These are phyloP conservation scores for Drosophila sp. DNA, from an alignment of 1,140 invertebrate species.

Conservation along the genomic window DNA sequence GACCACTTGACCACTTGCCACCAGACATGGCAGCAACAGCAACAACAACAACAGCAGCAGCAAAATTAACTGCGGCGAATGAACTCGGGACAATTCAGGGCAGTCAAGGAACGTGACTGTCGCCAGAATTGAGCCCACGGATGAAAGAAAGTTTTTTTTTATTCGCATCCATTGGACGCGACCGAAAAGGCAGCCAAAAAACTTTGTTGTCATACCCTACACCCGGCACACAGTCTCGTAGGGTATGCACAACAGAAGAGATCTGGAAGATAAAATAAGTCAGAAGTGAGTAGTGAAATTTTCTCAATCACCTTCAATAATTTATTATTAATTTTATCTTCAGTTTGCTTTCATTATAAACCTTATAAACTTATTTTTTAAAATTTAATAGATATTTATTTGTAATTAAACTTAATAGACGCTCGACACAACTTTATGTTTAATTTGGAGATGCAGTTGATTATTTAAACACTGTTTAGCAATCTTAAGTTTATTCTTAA, in stretches of 20 bases:
- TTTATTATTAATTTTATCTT: too few species aligned
- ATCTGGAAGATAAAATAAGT: too few species aligned
- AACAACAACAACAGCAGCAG: conserved; percentile 9
- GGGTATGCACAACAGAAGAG: conserved; percentile 1
- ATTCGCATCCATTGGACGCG: not conserved
- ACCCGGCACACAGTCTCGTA: not conserved
- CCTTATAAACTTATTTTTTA: not conserved
- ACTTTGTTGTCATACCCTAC: conserved; percentile 40
- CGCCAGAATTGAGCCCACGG: conserved; percentile 70
- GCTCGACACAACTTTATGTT: too few species aligned
- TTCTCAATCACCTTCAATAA: too few species aligned
- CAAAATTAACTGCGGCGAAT: conserved; percentile 42
- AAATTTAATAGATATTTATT: too few species aligned
- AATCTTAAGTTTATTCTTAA: too few species aligned
- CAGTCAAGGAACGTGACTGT: conserved; percentile 74
- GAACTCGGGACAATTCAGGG: conserved; percentile 68
- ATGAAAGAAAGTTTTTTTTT: conserved; percentile 65
- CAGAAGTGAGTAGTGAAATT: too few species aligned
- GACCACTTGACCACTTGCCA: conserved; percentile 49
- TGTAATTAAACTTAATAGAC: too few species aligned
- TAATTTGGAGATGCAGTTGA: too few species aligned
- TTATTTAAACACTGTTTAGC: too few species aligned
- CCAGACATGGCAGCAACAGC: conserved; percentile 27
- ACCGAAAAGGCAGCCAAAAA: conserved; percentile 17
- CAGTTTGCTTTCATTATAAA: not conserved